Base-by-base conservation (phyloP, 2,888 invertebrate genomes). In the Vandiemenella viatica region DNA sequence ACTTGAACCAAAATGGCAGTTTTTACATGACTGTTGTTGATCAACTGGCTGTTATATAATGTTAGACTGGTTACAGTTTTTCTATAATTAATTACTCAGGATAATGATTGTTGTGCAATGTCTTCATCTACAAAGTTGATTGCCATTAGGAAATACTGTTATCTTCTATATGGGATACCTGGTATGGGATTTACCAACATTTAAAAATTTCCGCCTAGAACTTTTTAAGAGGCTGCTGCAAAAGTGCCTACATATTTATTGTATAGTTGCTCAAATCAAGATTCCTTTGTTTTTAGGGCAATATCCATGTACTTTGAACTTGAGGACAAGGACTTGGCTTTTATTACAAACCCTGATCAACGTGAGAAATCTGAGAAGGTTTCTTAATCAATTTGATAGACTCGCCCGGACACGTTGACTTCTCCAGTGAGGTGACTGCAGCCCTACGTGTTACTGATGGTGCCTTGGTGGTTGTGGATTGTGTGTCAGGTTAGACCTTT, bases 311-410 rank as follows among this genome's bases (percentile, higher is more conserved):
- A 76, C 83, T 99, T 99, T 66, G 95, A 95, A 69, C 79, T 99
- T 51, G 83, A 86, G 48, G 87, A 90, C 60, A 91, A 91, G 69
- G 98, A 99, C 75, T 73, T 90, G 66, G 77, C 82, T 15, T 93
- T 95, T 76, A 93, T 99, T 67, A 90, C 83, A 59, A 83, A 83
- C 62, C 75, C 79, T 40, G 89, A 90, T 69, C 92, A 93, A 70
- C 80, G 89, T 63, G 92, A 95, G 63, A 88, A 86, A 73, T 80
- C 74, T 23, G 82, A 83, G 59, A 87, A 83, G 69, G 95, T 73
- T 99, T 99, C 80, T 85, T 99, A 71, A 98, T 99, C 75, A 99
- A 99, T 71, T 74, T 99, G 71, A 99, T 99, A 61, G 98, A 99
- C 72, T 98, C 98, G 17, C 98, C 98, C 59, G 98, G 98, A 58